These are phyloP conservation scores for Zosterops borbonicus DNA, from an alignment of 2,113 vertebrate species.

Conservation along the genomic window DNA sequence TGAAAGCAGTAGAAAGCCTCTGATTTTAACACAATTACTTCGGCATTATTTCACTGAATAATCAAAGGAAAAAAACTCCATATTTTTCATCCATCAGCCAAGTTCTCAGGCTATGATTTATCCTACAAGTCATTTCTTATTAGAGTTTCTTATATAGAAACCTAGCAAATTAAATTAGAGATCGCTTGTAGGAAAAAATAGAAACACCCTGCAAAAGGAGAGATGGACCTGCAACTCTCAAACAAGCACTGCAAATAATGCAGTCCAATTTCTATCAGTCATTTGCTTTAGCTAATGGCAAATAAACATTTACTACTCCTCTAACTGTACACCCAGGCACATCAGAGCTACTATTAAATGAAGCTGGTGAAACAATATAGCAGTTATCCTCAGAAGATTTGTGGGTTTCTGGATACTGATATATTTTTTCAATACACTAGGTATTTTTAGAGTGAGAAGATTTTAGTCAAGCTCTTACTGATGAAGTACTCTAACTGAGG, in stretches of 20 bases:
- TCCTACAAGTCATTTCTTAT: neutral
- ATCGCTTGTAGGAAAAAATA: neutral
- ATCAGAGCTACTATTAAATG: neutral
- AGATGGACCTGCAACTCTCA: neutral
- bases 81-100: neutral
- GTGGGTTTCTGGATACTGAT: neutral
- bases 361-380: neutral
- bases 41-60: neutral
- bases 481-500: constrained; percentile 4
- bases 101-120: neutral
- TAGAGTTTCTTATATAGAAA: neutral
- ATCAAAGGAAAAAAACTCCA: neutral
- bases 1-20: neutral
- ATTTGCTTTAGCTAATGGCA: neutral
- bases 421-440: neutral
- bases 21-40: neutral
- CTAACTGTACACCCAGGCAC: neutral
- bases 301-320: neutral
- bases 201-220: neutral
- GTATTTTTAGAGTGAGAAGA: neutral
- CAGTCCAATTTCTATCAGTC: neutral
- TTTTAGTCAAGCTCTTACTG: neutral
- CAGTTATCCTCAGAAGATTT: neutral
- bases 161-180: neutral
- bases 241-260: neutral